Evolutionary conservation across 2,888 invertebrate species (phyloP).

Genomic region (Drosophila merina): DNA sequence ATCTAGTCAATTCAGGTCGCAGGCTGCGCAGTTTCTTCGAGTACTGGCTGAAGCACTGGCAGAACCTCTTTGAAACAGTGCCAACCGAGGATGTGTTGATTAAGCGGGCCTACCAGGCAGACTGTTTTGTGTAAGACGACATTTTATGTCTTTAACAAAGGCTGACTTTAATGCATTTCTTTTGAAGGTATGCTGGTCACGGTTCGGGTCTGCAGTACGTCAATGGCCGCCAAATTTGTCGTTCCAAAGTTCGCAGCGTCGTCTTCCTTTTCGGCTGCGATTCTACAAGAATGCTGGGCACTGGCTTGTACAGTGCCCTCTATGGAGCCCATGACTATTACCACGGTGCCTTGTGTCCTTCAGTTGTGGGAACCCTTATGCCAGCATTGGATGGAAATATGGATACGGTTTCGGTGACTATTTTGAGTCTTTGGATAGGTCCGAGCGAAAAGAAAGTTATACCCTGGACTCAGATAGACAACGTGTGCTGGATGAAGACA

Average conservation of each 20-base stretch:
- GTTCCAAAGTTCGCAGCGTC: constrained; percentile 85
- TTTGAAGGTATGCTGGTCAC: constrained; percentile 88
- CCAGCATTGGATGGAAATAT: constrained; percentile 85
- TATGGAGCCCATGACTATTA: constrained; percentile 85
- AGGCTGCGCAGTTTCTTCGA: constrained; percentile 84
- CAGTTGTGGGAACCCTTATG: constrained; percentile 85
- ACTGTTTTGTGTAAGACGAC: constrained; percentile 86
- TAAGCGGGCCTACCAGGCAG: constrained; percentile 84
- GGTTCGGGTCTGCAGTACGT: constrained; percentile 88
- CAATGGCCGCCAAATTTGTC: constrained; percentile 85
- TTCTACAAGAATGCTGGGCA: constrained; percentile 83
- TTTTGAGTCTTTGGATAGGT: constrained; percentile 85
- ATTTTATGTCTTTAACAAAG: constrained; percentile 10
- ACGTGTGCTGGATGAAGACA: constrained; percentile 83
- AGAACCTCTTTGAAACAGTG: constrained; percentile 83
- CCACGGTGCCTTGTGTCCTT: constrained; percentile 84
- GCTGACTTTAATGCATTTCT: constrained; percentile 6
- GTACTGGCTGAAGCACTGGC: constrained; percentile 85
- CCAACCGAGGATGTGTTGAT: constrained; percentile 85
- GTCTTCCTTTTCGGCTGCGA: constrained; percentile 89
- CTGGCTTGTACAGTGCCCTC: constrained; percentile 84
- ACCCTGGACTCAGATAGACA: constrained; percentile 85
- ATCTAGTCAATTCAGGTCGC: constrained; percentile 84
- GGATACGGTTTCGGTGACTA: constrained; percentile 84
- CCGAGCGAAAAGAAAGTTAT: constrained; percentile 73